Evolutionary conservation across 53 echinoderm and acorn worm genomes (phyloP).

Genomic region (Zoroaster sp.): DNA sequence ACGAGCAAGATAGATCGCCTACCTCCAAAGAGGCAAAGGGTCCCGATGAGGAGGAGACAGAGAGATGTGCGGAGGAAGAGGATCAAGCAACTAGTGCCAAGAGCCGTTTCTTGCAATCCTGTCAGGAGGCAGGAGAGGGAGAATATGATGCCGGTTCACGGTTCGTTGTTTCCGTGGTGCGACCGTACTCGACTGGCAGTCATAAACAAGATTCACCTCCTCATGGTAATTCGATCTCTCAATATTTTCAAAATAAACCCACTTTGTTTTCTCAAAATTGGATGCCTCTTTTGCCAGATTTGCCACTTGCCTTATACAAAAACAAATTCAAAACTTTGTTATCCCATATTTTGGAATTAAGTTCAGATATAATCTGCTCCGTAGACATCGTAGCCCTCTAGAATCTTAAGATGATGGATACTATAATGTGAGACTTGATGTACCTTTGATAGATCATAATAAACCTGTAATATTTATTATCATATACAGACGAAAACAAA

Average conservation of each 20-base stretch:
- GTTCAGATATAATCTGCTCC: too few species aligned
- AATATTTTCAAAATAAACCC: background rate
- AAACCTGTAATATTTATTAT: too few species aligned
- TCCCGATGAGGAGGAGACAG: constrained; percentile 38
- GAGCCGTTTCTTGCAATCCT: constrained; percentile 85
- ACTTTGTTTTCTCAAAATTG: too few species aligned
- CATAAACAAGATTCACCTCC: constrained; percentile 24
- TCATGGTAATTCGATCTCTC: background rate
- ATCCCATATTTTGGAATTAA: too few species aligned
- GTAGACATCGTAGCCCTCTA: too few species aligned
- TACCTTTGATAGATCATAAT: too few species aligned
- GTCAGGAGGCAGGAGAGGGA: constrained; percentile 10
- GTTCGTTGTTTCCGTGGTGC: constrained; percentile 37
- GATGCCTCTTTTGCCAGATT: too few species aligned
- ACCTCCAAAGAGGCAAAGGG: constrained; percentile 29
- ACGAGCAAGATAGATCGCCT: constrained; percentile 72
- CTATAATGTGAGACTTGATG: too few species aligned
- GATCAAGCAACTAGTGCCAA: constrained; percentile 74
- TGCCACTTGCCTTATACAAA: too few species aligned
- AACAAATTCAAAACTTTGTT: too few species aligned
- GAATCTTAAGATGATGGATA: too few species aligned
- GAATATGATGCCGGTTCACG: background rate
- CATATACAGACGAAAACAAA: background rate
- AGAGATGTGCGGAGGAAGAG: background rate
- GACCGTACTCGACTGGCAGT: background rate